phyloP scores from a whole-genome alignment of 2,797 vertebrate species.

The Pangasius macronema region DNA sequence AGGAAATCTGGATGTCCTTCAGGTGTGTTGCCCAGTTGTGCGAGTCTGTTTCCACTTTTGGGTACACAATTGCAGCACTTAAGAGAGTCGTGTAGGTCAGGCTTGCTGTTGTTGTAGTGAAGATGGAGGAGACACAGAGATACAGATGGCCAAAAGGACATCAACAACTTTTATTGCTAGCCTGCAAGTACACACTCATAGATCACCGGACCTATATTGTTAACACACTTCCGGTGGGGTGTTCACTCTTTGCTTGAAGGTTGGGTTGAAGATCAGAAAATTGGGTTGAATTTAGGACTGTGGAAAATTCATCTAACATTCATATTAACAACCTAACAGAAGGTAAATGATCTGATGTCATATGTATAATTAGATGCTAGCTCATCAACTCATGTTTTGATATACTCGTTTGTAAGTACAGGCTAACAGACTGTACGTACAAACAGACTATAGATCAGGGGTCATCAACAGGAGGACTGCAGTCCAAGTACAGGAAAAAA shows the following conservation, averaged over 20 bases:
- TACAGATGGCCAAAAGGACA: constrained; percentile 5
- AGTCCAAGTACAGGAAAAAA: background rate
- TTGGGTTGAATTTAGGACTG: background rate
- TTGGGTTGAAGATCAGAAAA: background rate
- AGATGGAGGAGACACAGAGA: constrained; percentile 19
- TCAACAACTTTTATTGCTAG: constrained; percentile 37
- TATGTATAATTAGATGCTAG: background rate
- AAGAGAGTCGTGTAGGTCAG: constrained; percentile 12
- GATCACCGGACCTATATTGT: constrained; percentile 42
- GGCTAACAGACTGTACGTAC: no score
- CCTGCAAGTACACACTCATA: constrained; percentile 15
- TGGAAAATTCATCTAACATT: background rate
- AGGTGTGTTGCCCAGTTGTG: background rate
- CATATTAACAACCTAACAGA: background rate
- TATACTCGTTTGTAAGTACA: no score
- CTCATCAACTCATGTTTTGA: background rate
- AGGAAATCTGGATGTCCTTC: background rate
- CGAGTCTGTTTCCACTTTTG: background rate
- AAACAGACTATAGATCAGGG: background rate
- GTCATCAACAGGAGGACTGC: background rate
- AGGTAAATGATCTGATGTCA: background rate
- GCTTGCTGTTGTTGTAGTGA: constrained; percentile 19
- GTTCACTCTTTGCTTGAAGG: constrained; percentile 1
- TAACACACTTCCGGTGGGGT: constrained; percentile 35
- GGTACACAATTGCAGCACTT: constrained; percentile 9